Base-by-base conservation (phyloP, 1,140 invertebrate genomes). In the Hetaerina americana region DNA sequence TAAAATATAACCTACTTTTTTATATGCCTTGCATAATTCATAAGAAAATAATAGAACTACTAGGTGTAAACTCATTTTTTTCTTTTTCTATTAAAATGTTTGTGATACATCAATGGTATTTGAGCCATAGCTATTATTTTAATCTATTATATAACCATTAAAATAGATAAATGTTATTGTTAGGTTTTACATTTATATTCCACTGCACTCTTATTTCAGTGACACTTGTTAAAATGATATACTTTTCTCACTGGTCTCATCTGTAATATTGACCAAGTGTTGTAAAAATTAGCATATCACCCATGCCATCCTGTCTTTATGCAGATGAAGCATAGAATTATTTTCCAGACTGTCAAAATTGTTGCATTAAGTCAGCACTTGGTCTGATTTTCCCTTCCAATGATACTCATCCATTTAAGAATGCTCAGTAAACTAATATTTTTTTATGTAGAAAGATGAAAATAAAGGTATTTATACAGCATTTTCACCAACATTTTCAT, bases 371-470 rank as follows among this genome's bases (percentile, higher is more conserved):
- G 2, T 12, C 22, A 18, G 40, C 40, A 57, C 40, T 57, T 57
- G 15, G 22, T 57, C 40, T 57, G 22, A 57, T 57, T 18, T 57
- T 57, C 40, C 40, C 40, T 57, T 57, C 40, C 40, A 57, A 57
- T 57, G 40, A 57, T 57, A 57, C 22, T 57, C 40, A 10, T 57
- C 40, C 10, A 57, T 5, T 18, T n/a, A 57, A 57, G 15, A 57
- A 57, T 57, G 40, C 40, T 57, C 40, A 57, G 40, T 57, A n/a
- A 57, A 57, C 40, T 57, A n/a, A 12, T 57, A 57, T 57, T 18
- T 57, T 57, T 57, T 57, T 57, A 57, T 57, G 40, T 57, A 57
- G 40, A 57, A 57, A 57, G 40, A 57, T 57, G 40, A 57, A 57
- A n/a, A 57, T 57, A 57, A 57, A 57, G 40, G 40, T 57, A 57